phyloP scores from a whole-genome alignment of 2,113 vertebrate genomes.

The Thamnaconus septentrionalis region DNA sequence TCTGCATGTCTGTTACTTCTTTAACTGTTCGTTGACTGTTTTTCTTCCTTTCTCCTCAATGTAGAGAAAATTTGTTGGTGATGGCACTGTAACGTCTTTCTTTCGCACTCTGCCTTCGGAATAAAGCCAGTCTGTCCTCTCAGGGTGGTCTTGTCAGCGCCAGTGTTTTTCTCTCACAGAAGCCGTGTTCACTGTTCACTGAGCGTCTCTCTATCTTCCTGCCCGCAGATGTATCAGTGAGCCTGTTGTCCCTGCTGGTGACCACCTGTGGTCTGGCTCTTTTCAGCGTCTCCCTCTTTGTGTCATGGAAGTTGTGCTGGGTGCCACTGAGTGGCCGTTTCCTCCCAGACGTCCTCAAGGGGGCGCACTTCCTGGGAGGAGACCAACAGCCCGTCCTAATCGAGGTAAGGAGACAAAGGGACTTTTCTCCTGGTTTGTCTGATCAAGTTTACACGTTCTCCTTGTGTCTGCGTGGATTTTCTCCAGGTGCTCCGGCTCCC shows the following conservation, averaged over 20 bases:
- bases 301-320: slow-evolving; percentile 99
- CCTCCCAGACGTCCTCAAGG: slow-evolving; percentile 83
- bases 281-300: slow-evolving; percentile 96
- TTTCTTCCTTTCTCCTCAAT: too few species aligned
- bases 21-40: too few species aligned
- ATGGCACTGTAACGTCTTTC: neutral
- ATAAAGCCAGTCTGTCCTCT: slow-evolving; percentile 22
- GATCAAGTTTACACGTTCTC: too few species aligned
- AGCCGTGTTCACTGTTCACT: slow-evolving; percentile 18
- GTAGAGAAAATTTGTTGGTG: too few species aligned
- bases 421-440: too few species aligned
- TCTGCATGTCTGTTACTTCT: too few species aligned
- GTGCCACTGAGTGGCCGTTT: slow-evolving; percentile 91
- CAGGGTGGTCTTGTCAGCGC: slow-evolving; percentile 6
- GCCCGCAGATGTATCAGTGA: slow-evolving; percentile 76
- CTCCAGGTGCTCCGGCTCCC: too few species aligned
- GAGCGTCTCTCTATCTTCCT: slow-evolving; percentile 17
- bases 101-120: slow-evolving; percentile 4
- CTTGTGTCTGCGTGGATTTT: too few species aligned
- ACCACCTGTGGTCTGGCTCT: slow-evolving; percentile 87
- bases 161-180: slow-evolving; percentile 2
- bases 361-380: slow-evolving; percentile 79
- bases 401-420: slow-evolving; percentile 66
- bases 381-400: slow-evolving; percentile 85
- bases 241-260: slow-evolving; percentile 78